Evolutionary conservation across 2,113 vertebrate genomes (phyloP), one percentile per base, ranked within the genome.

Genomic region (Crotalus helleri): DNA sequence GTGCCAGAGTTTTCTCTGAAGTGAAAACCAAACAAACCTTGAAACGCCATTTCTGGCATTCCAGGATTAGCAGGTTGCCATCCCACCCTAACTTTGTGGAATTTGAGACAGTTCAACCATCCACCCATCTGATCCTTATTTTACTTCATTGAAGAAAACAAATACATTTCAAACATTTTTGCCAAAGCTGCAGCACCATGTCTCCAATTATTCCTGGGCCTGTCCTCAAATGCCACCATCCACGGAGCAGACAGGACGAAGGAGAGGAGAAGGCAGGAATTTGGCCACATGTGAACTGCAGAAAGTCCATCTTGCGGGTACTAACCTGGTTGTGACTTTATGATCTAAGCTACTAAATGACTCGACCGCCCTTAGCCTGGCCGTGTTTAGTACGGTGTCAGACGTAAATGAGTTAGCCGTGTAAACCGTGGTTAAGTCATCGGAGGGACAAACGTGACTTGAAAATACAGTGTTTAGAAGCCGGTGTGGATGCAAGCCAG

Each of bases 281-380:
- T 5, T 2, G n/a, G 2, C 15, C n/a, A 3, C 5, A 19, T 8
- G n/a, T 8, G n/a, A 81, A 33, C 0, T 7, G n/a, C 15, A 6
- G 69, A 39, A 81, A 81, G 69, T 81, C n/a, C 69, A 39, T 74
- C 26, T 26, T 85, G 54, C 21, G 13, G 54, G 88, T 87, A 89
- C 3, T 3, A 90, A 88, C 69, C 11, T 1, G 61, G 61, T 64
- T 51, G 49, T 51, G 49, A 9, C 49, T 51, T 51, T 8, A 51
- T 9, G 49, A 51, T 24, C 59, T 61, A 3, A 26, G 59, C 59
- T 61, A 11, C 24, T 61, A 9, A 26, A 61, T 61, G 24, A 61
- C 59, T 61, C 59, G 26, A 61, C 59, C 3, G 7, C 24, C 59
- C 11, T 3, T 57, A 57, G 55, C 55, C 55, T 19, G 24, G 59